These are phyloP conservation scores for Macropus fuliginosus DNA, from an alignment of 2,797 vertebrate genomes.

Conservation along the genomic window DNA sequence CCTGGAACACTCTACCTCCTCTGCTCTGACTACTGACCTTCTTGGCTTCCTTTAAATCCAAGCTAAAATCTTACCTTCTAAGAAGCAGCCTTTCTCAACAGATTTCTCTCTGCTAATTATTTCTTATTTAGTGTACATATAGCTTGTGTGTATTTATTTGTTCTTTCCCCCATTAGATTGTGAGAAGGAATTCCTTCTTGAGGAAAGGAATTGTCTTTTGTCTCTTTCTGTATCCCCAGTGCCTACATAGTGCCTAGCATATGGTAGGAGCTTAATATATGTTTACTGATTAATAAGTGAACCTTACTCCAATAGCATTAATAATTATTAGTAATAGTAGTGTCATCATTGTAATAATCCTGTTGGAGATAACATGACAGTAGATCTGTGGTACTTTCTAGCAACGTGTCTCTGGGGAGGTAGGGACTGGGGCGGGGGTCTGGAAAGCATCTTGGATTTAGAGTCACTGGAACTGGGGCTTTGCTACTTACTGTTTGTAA, in stretches of 20 bases:
- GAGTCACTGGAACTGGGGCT: background rate
- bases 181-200: background rate
- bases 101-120: background rate
- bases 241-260: background rate
- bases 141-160: background rate
- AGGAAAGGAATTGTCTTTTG: background rate
- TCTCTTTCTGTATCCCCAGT: background rate
- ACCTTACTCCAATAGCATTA: background rate
- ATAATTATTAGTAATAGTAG: background rate
- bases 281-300: background rate
- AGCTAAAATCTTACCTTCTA: background rate
- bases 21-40: background rate
- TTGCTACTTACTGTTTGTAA: background rate
- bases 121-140: background rate
- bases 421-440: too few relatives aligned
- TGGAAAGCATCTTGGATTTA: background rate
- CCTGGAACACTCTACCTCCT: background rate
- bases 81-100: background rate
- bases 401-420: background rate
- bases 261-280: background rate
- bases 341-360: background rate
- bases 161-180: background rate
- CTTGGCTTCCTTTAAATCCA: too few relatives aligned
- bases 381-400: background rate
- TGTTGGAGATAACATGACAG: background rate